A percentile compares a stretch with the other conserved stretches of the same genome.
Conservation (phyloP, 1,140 invertebrate species). For the Diorhabda elongata region DNA sequence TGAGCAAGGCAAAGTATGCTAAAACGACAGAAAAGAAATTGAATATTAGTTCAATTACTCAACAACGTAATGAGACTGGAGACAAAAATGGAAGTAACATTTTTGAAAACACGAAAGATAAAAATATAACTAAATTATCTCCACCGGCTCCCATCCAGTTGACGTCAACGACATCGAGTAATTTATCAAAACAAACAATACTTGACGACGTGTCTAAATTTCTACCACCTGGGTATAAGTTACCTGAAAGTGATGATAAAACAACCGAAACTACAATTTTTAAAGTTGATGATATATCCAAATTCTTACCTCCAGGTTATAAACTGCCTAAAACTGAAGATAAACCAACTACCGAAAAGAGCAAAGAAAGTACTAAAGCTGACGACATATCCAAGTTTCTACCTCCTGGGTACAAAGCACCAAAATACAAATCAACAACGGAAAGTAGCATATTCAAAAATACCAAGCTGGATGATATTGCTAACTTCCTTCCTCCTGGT, state of each 20-base stretch:
- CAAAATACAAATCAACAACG: conserved; percentile 11
- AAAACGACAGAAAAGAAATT: conserved; percentile 6
- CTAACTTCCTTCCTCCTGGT: conserved; percentile 58
- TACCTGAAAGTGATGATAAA: background rate
- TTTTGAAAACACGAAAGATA: no score
- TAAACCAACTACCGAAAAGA: conserved; percentile 36
- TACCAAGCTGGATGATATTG: conserved; percentile 56
- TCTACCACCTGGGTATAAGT: conserved; percentile 30
- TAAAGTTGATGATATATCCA: conserved; percentile 52
- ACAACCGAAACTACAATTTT: conserved; percentile 1
- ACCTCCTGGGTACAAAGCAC: conserved; percentile 56
- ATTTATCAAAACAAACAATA: conserved; percentile 19
- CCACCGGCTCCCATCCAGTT: no score
- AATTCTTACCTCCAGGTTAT: conserved; percentile 59
- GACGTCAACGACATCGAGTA: background rate
- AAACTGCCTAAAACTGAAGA: conserved; percentile 38
- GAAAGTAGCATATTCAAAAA: conserved; percentile 50
- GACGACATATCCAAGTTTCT: conserved; percentile 58
- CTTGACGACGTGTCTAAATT: conserved; percentile 21
- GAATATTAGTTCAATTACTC: no score
- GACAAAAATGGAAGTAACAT: no score
- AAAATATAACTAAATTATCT: background rate
- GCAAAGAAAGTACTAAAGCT: conserved; percentile 34
- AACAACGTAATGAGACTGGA: no score
- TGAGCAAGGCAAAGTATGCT: conserved; percentile 23